Evolutionary conservation across 2,797 vertebrate species (phyloP).

Genomic region (Tarsius wallacei): DNA sequence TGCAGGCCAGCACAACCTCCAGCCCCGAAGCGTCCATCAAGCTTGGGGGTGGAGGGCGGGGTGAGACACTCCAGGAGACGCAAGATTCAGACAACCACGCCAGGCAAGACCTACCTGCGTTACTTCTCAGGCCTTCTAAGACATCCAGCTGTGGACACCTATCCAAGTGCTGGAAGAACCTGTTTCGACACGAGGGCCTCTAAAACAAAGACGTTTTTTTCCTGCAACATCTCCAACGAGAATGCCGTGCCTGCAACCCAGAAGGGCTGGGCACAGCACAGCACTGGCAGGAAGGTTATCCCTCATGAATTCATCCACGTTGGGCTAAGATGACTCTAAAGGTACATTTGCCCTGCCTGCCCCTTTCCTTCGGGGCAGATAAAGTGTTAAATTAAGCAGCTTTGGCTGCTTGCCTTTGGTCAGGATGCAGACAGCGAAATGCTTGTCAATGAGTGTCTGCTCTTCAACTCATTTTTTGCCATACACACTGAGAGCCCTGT

Average conservation of each 20-base stretch:
- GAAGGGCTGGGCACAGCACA: not conserved
- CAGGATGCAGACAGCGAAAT: not conserved
- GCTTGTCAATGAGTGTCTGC: not conserved
- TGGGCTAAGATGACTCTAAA: not conserved
- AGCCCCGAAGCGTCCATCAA: not conserved
- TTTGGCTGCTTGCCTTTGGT: not conserved
- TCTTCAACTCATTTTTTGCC: not conserved
- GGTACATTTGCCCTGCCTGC: no score
- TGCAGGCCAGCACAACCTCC: slow-evolving; percentile 45
- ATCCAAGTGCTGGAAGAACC: not conserved
- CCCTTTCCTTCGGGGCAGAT: not conserved
- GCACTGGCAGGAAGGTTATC: not conserved
- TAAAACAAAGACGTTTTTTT: not conserved
- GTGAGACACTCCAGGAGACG: not conserved
- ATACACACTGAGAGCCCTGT: not conserved
- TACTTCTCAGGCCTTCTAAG: not conserved
- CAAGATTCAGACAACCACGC: not conserved
- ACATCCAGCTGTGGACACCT: not conserved
- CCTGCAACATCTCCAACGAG: not conserved
- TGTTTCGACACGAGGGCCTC: not conserved
- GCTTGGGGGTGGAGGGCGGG: rapidly evolving
- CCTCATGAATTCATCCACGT: not conserved
- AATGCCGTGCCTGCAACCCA: not conserved
- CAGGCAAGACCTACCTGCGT: not conserved
- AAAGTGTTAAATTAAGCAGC: not conserved